Evolutionary conservation across 2,888 invertebrate species (phyloP), one percentile per base, ranked within the genome.

Genomic region (Chironomus tentans): DNA sequence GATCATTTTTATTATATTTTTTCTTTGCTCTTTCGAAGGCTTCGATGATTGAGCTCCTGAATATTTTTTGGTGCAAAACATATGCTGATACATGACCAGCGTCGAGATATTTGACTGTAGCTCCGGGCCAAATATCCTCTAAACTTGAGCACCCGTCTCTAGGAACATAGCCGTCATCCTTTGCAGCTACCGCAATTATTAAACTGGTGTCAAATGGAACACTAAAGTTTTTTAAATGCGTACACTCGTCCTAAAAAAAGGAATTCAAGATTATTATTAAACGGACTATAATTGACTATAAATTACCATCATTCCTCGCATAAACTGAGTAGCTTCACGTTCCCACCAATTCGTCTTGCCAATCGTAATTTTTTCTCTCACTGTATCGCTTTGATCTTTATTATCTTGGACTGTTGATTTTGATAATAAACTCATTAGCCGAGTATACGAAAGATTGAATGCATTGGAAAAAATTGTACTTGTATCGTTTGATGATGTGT

Each of bases 171-270:
- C 92, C 94, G 83, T 97, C 97, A 80, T 92, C 89, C 78, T 90
- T 90, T 0, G 98, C 98, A 80, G 93, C 92, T 1, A 98, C 92
- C 18, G 95, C 93, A 84, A 95, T 96, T 77, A 96, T 93, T 72
- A 98, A 85, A 10, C 92, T 91, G 0, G 97, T 93, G 81, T 98
- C 98, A 71, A 90, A 90, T 0, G 93, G 93, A 15, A 90, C 86
- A 2, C 95, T 92, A 82, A 97, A 99, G 84, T 98, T 97, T 78
- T 91, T 93, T 61, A 99, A 86, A 85, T 98, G 97, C 0, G 98
- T 99, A 82, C 97, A 98, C 83, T 98, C 97, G 82, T 99, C 98
- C 50, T 48, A 48, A n/a, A n/a, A n/a, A n/a, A n/a, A n/a, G n/a
- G n/a, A n/a, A n/a, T n/a, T n/a, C n/a, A n/a, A n/a, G n/a, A n/a